Conservation (phyloP, 2,797 vertebrate genomes). For the Myotis findleyi region DNA sequence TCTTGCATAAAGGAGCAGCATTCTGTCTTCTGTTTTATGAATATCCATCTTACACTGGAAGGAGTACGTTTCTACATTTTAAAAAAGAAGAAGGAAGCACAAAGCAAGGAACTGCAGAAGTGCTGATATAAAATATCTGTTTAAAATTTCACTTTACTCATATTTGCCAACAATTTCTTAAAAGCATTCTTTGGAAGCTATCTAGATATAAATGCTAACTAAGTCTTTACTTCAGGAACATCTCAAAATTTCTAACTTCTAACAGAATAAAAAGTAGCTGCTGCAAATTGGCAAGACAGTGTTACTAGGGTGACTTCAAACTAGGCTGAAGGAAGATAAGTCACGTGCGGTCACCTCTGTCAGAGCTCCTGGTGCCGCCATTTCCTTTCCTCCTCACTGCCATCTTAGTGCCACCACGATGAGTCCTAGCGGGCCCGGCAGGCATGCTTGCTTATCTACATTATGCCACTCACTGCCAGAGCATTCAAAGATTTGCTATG, state of each 20-base stretch:
- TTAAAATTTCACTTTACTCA: neutral
- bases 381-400: constrained; percentile 85
- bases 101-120: constrained; percentile 5
- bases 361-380: constrained; percentile 83
- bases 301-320: neutral
- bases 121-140: neutral
- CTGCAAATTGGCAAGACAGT: constrained; percentile 3
- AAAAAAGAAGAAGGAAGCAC: constrained; percentile 7
- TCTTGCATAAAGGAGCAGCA: constrained; percentile 39
- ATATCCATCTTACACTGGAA: neutral
- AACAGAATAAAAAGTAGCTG: neutral
- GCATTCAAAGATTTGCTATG: neutral
- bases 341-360: constrained; percentile 14
- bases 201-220: constrained; percentile 20
- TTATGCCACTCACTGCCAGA: neutral
- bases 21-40: neutral
- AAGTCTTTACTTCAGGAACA: constrained; percentile 59
- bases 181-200: constrained; percentile 41
- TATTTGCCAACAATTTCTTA: neutral
- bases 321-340: neutral
- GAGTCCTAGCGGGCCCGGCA: constrained; percentile 9
- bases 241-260: constrained; percentile 29
- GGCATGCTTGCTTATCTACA: neutral
- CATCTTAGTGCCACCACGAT: constrained; percentile 69
- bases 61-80: neutral